These are phyloP conservation scores for Stenolophus ochropezus DNA, from an alignment of 2,888 invertebrate species.

Conservation along the genomic window DNA sequence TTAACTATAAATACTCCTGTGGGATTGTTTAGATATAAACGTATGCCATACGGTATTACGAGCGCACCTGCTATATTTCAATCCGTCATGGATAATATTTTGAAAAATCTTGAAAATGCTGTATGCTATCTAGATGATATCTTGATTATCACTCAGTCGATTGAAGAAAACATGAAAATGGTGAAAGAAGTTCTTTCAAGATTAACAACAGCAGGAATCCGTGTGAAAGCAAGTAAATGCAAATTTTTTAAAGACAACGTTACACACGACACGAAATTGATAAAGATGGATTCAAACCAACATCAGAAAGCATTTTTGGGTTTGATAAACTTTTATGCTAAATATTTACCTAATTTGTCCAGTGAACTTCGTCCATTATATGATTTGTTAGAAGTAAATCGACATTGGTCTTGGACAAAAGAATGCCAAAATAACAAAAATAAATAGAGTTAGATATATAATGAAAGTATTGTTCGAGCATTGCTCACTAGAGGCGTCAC, in stretches of 20 bases:
- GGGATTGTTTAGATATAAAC: conserved; percentile 62
- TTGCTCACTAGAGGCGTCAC: no score
- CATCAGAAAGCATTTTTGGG: not conserved
- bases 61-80: conserved; percentile 63
- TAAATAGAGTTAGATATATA: no score
- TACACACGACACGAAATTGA: not conserved
- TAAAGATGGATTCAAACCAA: no score
- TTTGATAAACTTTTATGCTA: not conserved
- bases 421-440: no score
- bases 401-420: not conserved
- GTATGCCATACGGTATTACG: conserved; percentile 63
- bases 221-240: not conserved
- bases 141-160: not conserved
- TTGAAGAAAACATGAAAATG: no score
- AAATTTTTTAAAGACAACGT: not conserved
- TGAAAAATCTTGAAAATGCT: not conserved
- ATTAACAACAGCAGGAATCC: not conserved
- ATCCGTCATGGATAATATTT: conserved; percentile 21
- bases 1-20: conserved; percentile 64
- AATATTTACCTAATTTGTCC: conserved; percentile 23
- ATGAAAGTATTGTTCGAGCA: no score
- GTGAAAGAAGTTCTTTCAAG: not conserved
- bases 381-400: not conserved
- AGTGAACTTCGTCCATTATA: not conserved
- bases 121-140: conserved; percentile 23